Conservation (phyloP, 2,797 vertebrate species). For the Geotrypetes seraphini region DNA sequence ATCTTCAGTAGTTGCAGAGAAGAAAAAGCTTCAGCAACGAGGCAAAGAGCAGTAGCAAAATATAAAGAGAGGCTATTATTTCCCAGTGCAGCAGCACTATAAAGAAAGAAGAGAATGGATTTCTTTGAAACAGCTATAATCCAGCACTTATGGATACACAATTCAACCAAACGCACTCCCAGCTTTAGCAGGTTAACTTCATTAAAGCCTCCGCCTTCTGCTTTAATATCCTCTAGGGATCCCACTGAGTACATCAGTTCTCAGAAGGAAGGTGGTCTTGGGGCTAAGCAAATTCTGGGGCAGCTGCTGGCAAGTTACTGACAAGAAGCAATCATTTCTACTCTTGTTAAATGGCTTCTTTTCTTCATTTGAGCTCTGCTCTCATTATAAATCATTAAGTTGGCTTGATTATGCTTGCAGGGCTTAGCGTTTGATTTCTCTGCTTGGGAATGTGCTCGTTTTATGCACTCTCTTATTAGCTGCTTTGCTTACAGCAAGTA, state of each 20-base stretch:
- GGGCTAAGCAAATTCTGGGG: too few species aligned
- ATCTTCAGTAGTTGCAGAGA: conserved; percentile 15
- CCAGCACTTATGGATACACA: conserved; percentile 49
- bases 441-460: too few species aligned
- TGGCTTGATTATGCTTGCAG: too few species aligned
- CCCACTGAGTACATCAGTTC: conserved; percentile 25
- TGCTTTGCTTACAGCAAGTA: too few species aligned
- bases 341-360: too few species aligned
- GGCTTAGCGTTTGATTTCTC: too few species aligned
- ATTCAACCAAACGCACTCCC: conserved; percentile 35
- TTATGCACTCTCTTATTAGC: too few species aligned
- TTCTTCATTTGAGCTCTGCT: too few species aligned
- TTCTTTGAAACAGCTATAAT: conserved; percentile 51
- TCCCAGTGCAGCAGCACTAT: conserved; percentile 32
- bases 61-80: conserved; percentile 44
- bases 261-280: too few species aligned
- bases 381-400: too few species aligned
- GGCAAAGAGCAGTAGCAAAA: conserved; percentile 38
- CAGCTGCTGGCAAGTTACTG: too few species aligned
- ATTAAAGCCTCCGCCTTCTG: conserved; percentile 45
- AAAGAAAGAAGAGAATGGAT: conserved; percentile 36
- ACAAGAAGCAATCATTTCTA: too few species aligned
- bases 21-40: conserved; percentile 27
- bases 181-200: conserved; percentile 57
- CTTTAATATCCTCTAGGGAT: conserved; percentile 49